Evolutionary conservation across 1,140 invertebrate genomes (phyloP), one percentile per base, ranked within the genome.

Genomic region (Lepidotrigona ventralis): DNA sequence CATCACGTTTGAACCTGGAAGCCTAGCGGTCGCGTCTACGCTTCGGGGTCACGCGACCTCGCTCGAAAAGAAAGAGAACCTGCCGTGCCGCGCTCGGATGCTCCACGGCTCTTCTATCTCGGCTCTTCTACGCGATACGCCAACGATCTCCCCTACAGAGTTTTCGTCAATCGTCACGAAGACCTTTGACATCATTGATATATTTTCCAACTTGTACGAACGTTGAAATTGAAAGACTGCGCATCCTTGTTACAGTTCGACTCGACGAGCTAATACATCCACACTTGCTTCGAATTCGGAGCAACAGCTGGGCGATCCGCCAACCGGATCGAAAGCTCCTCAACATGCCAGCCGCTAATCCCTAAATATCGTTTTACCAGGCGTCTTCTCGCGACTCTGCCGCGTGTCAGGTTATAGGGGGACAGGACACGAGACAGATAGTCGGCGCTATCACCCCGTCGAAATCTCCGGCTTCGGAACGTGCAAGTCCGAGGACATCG

Each of bases 341-440:
- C 39, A 46, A 46, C 6, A 9, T 8, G 39, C 39, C 8, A 8
- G 88, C 90, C 88, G 83, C 89, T 93, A 92, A 93, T 93, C 90
- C 89, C 70, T 88, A 85, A 81, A 90, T 91, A 92, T 92, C 90
- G 81, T 82, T 89, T 90, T 88, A 91, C 89, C 83, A 88, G 84
- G 79, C 73, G 72, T 87, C 81, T 80, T 84, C 56, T 85, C 71
- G 77, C 70, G 82, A 84, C 84, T 66, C 54, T 19, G 66, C 19
- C 82, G 39, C 74, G 66, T 68, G 85, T 80, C 80, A 79, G 53
- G 29, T 79, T 82, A 82, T 79, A 81, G 77, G 72, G 82, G 88
- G 83, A 46, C 72, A 53, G n/a, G 81, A 88, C 79, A 88, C 83
- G 79, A 66, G 75, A 75, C 71, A 46, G 39, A 46, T 46, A 46